Conservation (phyloP, 1,140 invertebrate genomes). For the Ectropis grisescens region DNA sequence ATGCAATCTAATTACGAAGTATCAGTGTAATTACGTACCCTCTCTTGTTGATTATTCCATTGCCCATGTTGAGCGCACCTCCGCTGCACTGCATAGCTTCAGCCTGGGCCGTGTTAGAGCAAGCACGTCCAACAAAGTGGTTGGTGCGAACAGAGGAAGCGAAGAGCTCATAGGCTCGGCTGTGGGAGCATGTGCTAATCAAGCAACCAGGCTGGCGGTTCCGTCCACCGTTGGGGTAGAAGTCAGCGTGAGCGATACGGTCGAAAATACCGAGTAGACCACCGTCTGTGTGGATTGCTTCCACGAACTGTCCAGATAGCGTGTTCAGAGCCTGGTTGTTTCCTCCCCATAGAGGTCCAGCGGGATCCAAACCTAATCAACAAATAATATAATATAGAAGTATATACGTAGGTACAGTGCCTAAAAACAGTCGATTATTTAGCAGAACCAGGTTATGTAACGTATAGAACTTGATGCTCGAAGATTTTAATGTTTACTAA, state of each 20-base stretch:
- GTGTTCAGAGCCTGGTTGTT: conserved; percentile 20
- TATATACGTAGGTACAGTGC: too few relatives aligned
- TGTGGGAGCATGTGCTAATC: conserved; percentile 58
- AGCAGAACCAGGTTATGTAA: too few relatives aligned
- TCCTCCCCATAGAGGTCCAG: conserved; percentile 61
- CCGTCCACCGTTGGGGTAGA: conserved; percentile 71
- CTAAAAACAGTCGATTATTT: too few relatives aligned
- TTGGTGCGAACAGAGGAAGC: conserved; percentile 66
- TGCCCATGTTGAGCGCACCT: conserved; percentile 28
- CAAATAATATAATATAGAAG: too few relatives aligned
- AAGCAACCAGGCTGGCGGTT: conserved; percentile 74
- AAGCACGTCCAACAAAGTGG: conserved; percentile 51
- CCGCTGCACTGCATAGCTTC: conserved; percentile 24
- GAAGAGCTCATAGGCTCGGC: conserved; percentile 64
- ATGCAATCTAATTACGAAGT: too few relatives aligned
- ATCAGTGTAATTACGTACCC: conserved; percentile 18
- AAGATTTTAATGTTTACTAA: too few relatives aligned
- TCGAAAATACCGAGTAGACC: conserved; percentile 68
- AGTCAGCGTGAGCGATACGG: conserved; percentile 37
- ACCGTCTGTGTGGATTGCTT: too few relatives aligned
- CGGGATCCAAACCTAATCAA: too few relatives aligned
- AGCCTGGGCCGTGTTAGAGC: conserved; percentile 26
- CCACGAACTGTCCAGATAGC: conserved; percentile 70
- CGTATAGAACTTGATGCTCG: too few relatives aligned
- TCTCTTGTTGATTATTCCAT: conserved; percentile 10